Evolutionary conservation across 2,113 vertebrate genomes (phyloP).

Genomic region (Pithys albifrons): DNA sequence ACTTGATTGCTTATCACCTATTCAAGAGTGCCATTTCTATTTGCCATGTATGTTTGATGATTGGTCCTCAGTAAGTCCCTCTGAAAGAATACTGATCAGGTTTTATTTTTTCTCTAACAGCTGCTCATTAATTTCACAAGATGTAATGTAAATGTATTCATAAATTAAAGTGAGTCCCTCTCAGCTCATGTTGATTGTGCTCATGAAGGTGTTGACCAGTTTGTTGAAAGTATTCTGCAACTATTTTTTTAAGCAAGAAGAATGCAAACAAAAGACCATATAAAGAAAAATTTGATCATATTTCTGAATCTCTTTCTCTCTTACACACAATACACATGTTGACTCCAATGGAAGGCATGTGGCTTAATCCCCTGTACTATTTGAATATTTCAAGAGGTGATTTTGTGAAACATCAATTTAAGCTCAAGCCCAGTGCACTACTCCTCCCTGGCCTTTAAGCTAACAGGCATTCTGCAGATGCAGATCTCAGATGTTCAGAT

Average conservation of each 20-base stretch:
- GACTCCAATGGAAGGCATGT: background rate
- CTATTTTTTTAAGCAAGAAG: slow-evolving; percentile 15
- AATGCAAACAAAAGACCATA: background rate
- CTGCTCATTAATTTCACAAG: slow-evolving; percentile 77
- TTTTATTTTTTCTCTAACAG: slow-evolving; percentile 68
- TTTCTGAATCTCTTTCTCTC: slow-evolving; percentile 8
- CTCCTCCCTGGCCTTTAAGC: slow-evolving; percentile 43
- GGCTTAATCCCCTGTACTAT: background rate
- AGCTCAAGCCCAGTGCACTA: slow-evolving; percentile 1
- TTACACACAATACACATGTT: background rate
- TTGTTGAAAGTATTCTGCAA: slow-evolving; percentile 48
- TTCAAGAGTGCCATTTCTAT: slow-evolving; percentile 67
- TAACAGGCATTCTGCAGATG: slow-evolving; percentile 53
- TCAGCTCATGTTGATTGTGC: slow-evolving; percentile 65
- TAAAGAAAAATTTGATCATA: background rate
- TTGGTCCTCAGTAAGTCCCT: slow-evolving; percentile 28
- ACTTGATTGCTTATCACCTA: slow-evolving; percentile 75
- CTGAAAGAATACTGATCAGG: slow-evolving; percentile 63
- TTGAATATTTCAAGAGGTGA: background rate
- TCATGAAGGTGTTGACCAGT: slow-evolving; percentile 41
- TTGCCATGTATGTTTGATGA: slow-evolving; percentile 63
- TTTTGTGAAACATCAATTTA: slow-evolving; percentile 49
- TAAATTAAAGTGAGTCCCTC: slow-evolving; percentile 56
- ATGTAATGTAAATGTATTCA: slow-evolving; percentile 77
- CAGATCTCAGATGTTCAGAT: background rate